These are phyloP conservation scores for Sciurus vulgaris DNA, from an alignment of 2,797 vertebrate species.

Conservation along the genomic window DNA sequence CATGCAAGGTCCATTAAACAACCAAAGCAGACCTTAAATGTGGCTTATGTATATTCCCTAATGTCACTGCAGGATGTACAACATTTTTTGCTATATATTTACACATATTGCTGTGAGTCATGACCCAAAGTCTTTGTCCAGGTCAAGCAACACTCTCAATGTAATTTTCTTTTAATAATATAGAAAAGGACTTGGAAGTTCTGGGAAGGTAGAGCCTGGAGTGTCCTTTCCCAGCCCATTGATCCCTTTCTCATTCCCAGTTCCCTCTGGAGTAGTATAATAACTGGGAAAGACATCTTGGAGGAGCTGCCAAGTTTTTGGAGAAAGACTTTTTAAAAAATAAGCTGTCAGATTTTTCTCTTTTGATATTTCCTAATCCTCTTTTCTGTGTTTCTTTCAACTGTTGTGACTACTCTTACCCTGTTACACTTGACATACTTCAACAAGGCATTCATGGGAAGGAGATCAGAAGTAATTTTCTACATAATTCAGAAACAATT, in stretches of 20 bases:
- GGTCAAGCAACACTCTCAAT: background rate
- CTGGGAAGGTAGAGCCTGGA: background rate
- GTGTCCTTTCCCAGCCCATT: background rate
- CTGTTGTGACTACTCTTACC: background rate
- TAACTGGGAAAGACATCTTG: background rate
- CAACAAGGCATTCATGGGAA: background rate
- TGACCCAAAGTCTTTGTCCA: background rate
- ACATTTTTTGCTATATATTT: background rate
- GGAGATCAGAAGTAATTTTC: background rate
- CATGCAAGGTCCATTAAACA: background rate
- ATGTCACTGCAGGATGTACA: background rate
- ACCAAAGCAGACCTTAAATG: background rate
- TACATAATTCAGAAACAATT: background rate
- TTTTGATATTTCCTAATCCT: background rate
- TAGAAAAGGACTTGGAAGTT: background rate
- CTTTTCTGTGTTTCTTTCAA: background rate
- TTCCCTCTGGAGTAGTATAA: background rate
- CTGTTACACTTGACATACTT: background rate
- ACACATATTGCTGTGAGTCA: background rate
- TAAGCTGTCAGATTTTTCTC: background rate
- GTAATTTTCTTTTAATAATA: background rate
- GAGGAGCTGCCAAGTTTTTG: background rate
- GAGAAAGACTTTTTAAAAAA: background rate
- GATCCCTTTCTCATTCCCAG: background rate
- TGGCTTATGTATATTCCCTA: background rate